phyloP scores from a whole-genome alignment of 2,113 vertebrate species.

The Grammomys dolichurus region DNA sequence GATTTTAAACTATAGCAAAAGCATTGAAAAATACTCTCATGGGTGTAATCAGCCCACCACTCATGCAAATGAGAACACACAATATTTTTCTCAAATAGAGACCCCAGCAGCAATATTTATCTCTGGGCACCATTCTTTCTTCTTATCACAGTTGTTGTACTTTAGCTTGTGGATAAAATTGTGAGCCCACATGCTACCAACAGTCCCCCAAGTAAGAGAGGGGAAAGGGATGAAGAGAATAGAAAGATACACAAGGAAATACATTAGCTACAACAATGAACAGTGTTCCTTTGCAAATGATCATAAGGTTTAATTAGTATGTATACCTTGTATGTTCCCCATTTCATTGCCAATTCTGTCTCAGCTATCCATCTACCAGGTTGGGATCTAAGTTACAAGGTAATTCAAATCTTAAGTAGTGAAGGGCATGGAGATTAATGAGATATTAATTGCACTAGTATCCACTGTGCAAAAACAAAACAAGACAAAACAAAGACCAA shows the following conservation, averaged over 20 bases:
- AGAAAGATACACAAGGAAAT: not conserved
- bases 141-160: not conserved
- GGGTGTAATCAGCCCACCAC: not conserved
- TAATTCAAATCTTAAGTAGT: not conserved
- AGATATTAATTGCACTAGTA: not conserved
- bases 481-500: no score
- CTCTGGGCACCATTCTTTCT: not conserved
- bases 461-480: no score
- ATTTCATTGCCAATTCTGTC: not conserved
- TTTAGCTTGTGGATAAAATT: not conserved
- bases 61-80: not conserved
- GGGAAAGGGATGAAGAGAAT: not conserved
- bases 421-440: not conserved
- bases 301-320: not conserved
- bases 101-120: accelerated
- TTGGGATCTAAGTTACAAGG: not conserved
- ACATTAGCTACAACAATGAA: not conserved
- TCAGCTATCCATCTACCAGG: not conserved
- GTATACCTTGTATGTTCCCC: not conserved
- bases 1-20: not conserved
- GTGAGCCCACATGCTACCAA: not conserved
- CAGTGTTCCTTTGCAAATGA: not conserved
- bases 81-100: not conserved
- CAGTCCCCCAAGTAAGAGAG: not conserved
- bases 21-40: not conserved